Evolutionary conservation across 2,113 vertebrate species (phyloP).

Genomic region (Synodontis membranacea): DNA sequence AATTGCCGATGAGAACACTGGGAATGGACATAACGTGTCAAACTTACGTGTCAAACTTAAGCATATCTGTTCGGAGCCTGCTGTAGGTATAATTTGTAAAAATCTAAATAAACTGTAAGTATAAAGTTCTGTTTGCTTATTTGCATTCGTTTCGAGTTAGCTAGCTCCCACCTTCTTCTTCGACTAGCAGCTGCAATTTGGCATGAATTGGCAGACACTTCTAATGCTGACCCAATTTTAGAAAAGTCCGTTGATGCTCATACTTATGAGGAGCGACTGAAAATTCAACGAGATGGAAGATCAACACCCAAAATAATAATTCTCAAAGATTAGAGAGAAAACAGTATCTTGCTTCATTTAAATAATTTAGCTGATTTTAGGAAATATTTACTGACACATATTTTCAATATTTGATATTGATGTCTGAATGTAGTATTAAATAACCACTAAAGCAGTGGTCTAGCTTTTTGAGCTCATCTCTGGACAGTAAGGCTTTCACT

Average conservation of each 20-base stretch:
- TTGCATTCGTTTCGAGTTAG: not conserved
- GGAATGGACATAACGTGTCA: not conserved
- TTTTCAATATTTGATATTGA: not conserved
- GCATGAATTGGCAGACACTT: not conserved
- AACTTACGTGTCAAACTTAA: not conserved
- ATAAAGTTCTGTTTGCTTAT: not conserved
- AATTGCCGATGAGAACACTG: not conserved
- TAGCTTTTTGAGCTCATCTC: not conserved
- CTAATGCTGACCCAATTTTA: not conserved
- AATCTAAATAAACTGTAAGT: not conserved
- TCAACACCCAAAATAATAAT: not conserved
- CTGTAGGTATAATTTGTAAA: not conserved
- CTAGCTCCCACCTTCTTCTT: not conserved
- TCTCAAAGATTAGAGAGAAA: not conserved
- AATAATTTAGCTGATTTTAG: not conserved
- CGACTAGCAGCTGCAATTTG: not conserved
- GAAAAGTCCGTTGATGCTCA: not conserved
- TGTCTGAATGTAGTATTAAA: no score
- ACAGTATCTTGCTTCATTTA: not conserved
- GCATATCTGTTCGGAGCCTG: not conserved
- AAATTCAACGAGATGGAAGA: not conserved
- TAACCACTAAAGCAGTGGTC: not conserved
- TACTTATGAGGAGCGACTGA: not conserved
- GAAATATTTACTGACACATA: not conserved
- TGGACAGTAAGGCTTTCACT: not conserved